phyloP scores from a whole-genome alignment of 2,888 invertebrate species.

The Cantharis nigra region DNA sequence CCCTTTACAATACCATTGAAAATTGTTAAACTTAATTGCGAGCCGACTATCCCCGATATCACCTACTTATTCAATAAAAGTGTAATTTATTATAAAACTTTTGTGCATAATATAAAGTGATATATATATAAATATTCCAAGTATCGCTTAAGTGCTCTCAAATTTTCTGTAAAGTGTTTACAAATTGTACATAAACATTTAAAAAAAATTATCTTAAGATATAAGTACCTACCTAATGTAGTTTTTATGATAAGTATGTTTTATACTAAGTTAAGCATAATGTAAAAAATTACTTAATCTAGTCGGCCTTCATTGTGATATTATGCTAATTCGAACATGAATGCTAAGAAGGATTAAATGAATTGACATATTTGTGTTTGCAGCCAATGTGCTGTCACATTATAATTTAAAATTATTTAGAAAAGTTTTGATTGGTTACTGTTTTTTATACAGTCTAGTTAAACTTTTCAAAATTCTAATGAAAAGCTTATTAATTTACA shows the following conservation, averaged over 20 bases:
- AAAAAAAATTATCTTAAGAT: background rate
- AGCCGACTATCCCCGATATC: background rate
- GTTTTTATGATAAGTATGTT: background rate
- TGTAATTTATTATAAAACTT: background rate
- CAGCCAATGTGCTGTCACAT: background rate
- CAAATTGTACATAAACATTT: background rate
- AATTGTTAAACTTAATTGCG: too few relatives aligned
- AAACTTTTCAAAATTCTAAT: background rate
- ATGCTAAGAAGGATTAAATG: background rate
- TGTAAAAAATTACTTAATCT: background rate
- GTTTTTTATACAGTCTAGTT: background rate
- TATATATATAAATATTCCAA: background rate
- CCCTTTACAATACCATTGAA: too few relatives aligned
- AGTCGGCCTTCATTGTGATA: background rate
- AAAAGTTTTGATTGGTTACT: background rate
- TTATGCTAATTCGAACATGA: background rate
- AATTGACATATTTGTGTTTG: background rate
- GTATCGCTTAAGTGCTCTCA: background rate
- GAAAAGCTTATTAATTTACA: background rate
- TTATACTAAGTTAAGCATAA: background rate
- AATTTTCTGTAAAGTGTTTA: background rate
- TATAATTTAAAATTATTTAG: background rate
- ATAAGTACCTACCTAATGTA: background rate
- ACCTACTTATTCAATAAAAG: background rate
- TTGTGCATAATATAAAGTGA: background rate